phyloP scores from a whole-genome alignment of 2,888 invertebrate genomes.

The Drosophila flavopinicola region DNA sequence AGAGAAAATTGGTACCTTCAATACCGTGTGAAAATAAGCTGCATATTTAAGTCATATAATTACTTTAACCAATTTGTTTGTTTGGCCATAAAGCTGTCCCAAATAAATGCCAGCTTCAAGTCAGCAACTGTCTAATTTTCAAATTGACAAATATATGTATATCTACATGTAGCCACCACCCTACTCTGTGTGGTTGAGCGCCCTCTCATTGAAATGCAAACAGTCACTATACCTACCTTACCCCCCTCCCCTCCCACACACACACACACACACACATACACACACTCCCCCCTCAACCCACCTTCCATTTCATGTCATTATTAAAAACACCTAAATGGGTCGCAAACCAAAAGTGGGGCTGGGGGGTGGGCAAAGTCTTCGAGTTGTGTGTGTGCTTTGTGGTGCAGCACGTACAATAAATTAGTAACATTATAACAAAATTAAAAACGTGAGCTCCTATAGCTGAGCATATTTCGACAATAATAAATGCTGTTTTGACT shows the following conservation, averaged over 20 bases:
- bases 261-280: no score
- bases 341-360: conserved; percentile 41
- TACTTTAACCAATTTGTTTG: conserved; percentile 21
- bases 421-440: conserved; percentile 77
- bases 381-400: conserved; percentile 58
- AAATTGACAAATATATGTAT: conserved; percentile 51
- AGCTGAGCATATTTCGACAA: conserved; percentile 62
- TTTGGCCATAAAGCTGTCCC: conserved; percentile 43
- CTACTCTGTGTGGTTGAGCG: conserved; percentile 4
- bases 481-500: conserved; percentile 57
- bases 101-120: conserved; percentile 58
- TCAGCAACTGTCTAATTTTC: conserved; percentile 49
- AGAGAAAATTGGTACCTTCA: conserved; percentile 14
- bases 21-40: conserved; percentile 31
- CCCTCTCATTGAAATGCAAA: conserved; percentile 66
- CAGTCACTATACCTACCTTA: conserved; percentile 36
- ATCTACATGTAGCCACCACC: background rate
- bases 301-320: conserved; percentile 55
- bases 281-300: background rate
- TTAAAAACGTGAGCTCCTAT: conserved; percentile 74
- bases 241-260: background rate
- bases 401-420: conserved; percentile 77
- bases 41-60: conserved; percentile 15
- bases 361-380: conserved; percentile 10
- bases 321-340: conserved; percentile 77